These are phyloP conservation scores for Falco rusticolus DNA, from an alignment of 2,797 vertebrate genomes.

Conservation along the genomic window DNA sequence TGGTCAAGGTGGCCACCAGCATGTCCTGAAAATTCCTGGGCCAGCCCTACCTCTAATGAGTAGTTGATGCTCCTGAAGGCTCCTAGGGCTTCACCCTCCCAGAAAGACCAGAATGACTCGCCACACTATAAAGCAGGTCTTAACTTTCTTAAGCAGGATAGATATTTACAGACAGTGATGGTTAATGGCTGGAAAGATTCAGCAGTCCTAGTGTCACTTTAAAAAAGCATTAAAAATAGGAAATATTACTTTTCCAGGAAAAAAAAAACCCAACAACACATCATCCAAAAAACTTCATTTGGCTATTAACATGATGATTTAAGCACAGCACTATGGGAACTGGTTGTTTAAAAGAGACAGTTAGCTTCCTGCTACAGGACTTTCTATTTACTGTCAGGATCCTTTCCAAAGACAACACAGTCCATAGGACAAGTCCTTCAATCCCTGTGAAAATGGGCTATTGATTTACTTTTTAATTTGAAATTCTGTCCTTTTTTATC, in stretches of 20 bases:
- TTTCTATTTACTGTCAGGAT: neutral
- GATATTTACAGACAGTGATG: neutral
- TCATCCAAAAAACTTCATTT: neutral
- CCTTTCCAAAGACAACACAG: neutral
- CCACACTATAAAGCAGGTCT: neutral
- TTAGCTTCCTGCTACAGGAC: neutral
- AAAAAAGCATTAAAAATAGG: neutral
- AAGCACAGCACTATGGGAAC: neutral
- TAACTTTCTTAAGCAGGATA: neutral
- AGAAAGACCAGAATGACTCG: neutral
- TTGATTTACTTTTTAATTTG: conserved; percentile 39
- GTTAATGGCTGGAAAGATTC: neutral
- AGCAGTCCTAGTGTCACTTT: neutral
- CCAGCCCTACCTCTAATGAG: neutral
- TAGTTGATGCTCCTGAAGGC: neutral
- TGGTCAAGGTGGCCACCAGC: neutral
- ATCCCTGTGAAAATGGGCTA: neutral
- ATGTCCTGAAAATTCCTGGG: neutral
- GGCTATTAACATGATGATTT: neutral
- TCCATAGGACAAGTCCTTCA: neutral
- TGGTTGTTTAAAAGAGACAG: neutral
- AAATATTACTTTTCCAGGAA: neutral
- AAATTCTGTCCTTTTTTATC: neutral
- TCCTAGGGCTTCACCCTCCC: neutral
- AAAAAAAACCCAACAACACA: neutral